Conservation (phyloP, 2,113 vertebrate genomes). For the Bothrops jararaca region DNA sequence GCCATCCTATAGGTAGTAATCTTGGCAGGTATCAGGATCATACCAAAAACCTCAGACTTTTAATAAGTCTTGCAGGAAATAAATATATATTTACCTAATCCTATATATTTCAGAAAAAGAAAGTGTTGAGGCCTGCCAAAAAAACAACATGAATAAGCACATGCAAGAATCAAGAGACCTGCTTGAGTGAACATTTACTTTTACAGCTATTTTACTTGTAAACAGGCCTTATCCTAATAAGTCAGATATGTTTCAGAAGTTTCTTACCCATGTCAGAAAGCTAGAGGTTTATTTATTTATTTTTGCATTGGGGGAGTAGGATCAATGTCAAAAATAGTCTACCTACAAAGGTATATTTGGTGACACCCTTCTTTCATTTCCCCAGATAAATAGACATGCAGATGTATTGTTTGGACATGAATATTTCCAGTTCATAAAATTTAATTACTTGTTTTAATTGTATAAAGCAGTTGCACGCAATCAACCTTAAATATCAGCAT, state of each 20-base stretch:
- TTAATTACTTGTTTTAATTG: not conserved
- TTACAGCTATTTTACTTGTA: not conserved
- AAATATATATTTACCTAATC: not conserved
- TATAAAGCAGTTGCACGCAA: not conserved
- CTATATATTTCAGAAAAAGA: not conserved
- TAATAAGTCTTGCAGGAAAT: not conserved
- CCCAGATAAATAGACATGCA: not conserved
- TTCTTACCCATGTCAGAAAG: not conserved
- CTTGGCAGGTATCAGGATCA: not conserved
- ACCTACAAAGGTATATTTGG: not conserved
- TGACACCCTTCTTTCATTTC: not conserved
- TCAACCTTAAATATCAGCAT: not conserved
- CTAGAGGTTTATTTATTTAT: not conserved
- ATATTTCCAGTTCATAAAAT: not conserved
- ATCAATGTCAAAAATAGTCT: not conserved
- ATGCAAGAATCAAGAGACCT: not conserved
- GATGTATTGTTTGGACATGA: not conserved
- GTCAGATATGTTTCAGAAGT: not conserved
- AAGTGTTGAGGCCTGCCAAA: not conserved
- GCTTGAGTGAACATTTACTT: not conserved
- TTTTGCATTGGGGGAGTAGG: not conserved
- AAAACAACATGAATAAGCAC: not conserved
- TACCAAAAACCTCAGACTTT: not conserved
- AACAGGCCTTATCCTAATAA: not conserved
- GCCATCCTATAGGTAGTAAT: not conserved